Base-by-base conservation (phyloP, 37 sponge, comb jelly and placozoan species). In the Theonella swinhoei region DNA sequence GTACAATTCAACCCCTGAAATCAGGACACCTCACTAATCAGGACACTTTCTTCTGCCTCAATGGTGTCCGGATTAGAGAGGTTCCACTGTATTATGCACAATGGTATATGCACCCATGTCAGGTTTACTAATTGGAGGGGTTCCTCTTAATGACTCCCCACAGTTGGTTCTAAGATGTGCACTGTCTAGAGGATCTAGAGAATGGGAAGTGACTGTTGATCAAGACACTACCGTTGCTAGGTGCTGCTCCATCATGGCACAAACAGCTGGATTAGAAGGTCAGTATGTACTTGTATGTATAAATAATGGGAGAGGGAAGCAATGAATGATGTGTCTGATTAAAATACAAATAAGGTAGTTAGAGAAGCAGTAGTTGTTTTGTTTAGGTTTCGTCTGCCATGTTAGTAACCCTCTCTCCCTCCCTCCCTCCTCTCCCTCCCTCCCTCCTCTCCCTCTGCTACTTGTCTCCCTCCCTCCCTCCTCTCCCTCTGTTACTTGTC, bases 201-300 rank as follows among this genome's bases (percentile, higher is more conserved):
- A 39, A 20, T 26, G 36, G 28, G 87, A 89, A 80, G 80, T 89
- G 39, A 41, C 83, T 5, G 41, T 89, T 36, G 80, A 84, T 37
- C 42, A 63, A 54, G 30, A 1, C 23, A 31, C 62, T 4, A 73
- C 90, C 1, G 82, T 90, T 32, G 72, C 76, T n/a, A 82, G 81
- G 86, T 85, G 85, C 42, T 72, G 82, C 34, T 0, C n/a, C 1
- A 39, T 42, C 37, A 83, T 86, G 82, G 77, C 70, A 20, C n/a
- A 23, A 5, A 26, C 63, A 23, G 47, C 68, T 41, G 83, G 83
- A 23, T 75, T 91, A 34, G 20, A 63, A 62, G 80, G 74, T 71
- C 20, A 1, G 26, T 29, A 34, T 42, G 5, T 54, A 36, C 14
- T 68, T n/a, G 33, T n/a, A 68, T 24, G 14, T 68, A 30, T 68